Base-by-base conservation (phyloP, 2,797 vertebrate genomes). In the Scomberomorus guttatus region DNA sequence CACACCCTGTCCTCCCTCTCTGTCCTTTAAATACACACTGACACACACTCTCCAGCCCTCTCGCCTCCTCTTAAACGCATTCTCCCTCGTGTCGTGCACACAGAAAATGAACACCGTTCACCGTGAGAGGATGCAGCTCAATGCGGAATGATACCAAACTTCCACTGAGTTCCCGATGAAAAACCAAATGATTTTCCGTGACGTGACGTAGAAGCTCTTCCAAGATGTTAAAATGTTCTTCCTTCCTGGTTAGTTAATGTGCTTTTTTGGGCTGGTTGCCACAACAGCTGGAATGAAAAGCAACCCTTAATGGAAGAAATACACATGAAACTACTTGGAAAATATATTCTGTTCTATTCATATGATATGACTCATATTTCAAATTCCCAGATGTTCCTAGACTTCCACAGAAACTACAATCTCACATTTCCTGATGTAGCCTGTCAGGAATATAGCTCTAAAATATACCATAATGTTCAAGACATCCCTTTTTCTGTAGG, bases 1-100 rank as follows among this genome's bases (percentile, higher is more conserved):
- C 91, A 82, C 86, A 72, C 80, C 86, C 86, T 12, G 46, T 72
- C 75, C 78, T 74, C 69, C 83, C 82, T 56, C 63, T 52, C 65
- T 51, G 71, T 85, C 73, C 82, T 82, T 85, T 81, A 77, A 68
- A 73, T 79, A 72, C 79, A 77, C 72, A 59, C 29, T 24, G 39
- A 67, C 78, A 73, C 80, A 79, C 67, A 61, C 52, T 24, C 78
- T 64, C 44, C 59, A 64, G 39, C 57, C 25, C 79, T n/a, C 46
- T 46, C 2, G n/a, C 56, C 65, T 72, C 1, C 62, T 37, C 48
- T 57, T 58, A 44, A 51, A 77, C 24, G 46, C 1, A 29, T 27
- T 1, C 27, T 24, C 71, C 62, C n/a, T 46, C 12, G 42, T 39
- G 58, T 52, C 37, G 0, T 2, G 20, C 68, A 54, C 52, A 1